Evolutionary conservation across 2,797 vertebrate species (phyloP).

Genomic region (Clarias laeviceps): DNA sequence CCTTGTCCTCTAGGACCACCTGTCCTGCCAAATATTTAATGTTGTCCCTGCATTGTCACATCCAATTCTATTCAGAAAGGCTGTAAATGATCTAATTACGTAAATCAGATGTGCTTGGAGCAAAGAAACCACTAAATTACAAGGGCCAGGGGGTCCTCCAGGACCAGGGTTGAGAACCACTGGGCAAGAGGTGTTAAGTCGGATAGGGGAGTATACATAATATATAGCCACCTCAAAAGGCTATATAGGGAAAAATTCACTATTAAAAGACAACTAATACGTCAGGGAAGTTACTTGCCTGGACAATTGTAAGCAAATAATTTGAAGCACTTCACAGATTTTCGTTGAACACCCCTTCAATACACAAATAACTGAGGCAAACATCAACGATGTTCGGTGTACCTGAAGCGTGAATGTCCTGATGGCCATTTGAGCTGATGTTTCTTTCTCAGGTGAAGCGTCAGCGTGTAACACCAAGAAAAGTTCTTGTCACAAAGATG

Average conservation of each 20-base stretch:
- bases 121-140: too few relatives aligned
- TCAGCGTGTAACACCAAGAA: conserved; percentile 81
- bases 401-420: conserved; percentile 79
- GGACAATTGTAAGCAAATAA: background rate
- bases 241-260: background rate
- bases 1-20: too few relatives aligned
- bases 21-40: too few relatives aligned
- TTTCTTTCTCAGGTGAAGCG: conserved; percentile 76
- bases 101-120: too few relatives aligned
- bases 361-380: background rate
- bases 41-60: too few relatives aligned
- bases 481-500: conserved; percentile 81
- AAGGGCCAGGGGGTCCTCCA: too few relatives aligned
- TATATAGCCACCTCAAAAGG: background rate
- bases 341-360: background rate
- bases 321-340: background rate
- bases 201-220: background rate
- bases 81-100: too few relatives aligned
- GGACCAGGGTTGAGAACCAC: background rate
- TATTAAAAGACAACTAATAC: background rate
- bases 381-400: background rate
- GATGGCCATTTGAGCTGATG: conserved; percentile 83
- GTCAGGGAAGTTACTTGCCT: background rate
- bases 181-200: too few relatives aligned
- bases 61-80: too few relatives aligned